Evolutionary conservation across 2,888 invertebrate species (phyloP), one percentile per base, ranked within the genome.

Genomic region (Lingula anatina): DNA sequence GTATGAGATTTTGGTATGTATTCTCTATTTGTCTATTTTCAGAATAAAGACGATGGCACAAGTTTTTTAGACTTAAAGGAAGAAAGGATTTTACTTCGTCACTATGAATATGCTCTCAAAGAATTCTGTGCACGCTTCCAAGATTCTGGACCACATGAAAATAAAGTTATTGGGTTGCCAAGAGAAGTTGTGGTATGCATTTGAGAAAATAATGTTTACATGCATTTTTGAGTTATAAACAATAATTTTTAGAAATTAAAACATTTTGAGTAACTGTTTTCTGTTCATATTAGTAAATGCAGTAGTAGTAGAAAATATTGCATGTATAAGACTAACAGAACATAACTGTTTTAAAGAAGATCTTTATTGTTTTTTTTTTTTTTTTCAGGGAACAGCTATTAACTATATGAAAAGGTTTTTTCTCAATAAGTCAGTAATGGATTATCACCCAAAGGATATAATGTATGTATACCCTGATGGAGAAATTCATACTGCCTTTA

Each of bases 321-420:
- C 31, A 31, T n/a, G n/a, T n/a, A n/a, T n/a, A n/a, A n/a, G n/a
- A n/a, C n/a, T n/a, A n/a, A n/a, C n/a, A n/a, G n/a, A n/a, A n/a
- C n/a, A n/a, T 31, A 15, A 31, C 31, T 31, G 9, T 31, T 31
- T 31, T 9, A 31, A 9, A 15, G 31, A 31, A 12, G n/a, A n/a
- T n/a, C n/a, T n/a, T n/a, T n/a, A n/a, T n/a, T 21, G 18, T 23
- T 40, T 15, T 44, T 40, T 15, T 44, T 47, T 53, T 47, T 41
- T 40, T 35, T 39, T 44, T 49, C 55, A 68, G 74, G 94, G 93
- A 0, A 96, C 95, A 0, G 89, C 96, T 0, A 88, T 95, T 66
- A 89, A 92, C 64, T 99, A 95, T 73, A 95, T 97, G 73, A 97
- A 97, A 79, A 82, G 99, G 25, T 96, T 97, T 76, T 99, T 94